These are phyloP conservation scores for Dione juno DNA, from an alignment of 2,888 invertebrate species.

Conservation along the genomic window DNA sequence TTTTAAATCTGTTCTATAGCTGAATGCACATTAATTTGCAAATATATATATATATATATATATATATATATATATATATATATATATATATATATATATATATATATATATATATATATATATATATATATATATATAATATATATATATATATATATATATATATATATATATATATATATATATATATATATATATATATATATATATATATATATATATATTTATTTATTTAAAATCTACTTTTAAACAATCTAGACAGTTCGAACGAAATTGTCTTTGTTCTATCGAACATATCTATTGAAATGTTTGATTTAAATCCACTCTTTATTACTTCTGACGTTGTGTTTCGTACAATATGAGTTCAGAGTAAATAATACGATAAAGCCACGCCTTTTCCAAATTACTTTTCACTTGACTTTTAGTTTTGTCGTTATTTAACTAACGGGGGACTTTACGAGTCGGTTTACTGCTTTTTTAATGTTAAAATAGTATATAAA, in stretches of 20 bases:
- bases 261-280: background rate
- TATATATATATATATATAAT: too few relatives aligned
- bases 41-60: too few relatives aligned
- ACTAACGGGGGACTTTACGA: conserved; percentile 1
- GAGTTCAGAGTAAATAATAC: background rate
- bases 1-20: too few relatives aligned
- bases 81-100: too few relatives aligned
- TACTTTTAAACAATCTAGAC: conserved; percentile 3
- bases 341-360: background rate
- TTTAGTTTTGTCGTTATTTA: conserved; percentile 1
- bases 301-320: conserved; percentile 1
- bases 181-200: too few relatives aligned
- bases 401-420: background rate
- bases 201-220: too few relatives aligned
- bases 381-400: background rate
- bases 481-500: background rate
- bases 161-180: too few relatives aligned
- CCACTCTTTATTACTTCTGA: conserved; percentile 15
- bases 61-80: too few relatives aligned
- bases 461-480: background rate
- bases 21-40: too few relatives aligned
- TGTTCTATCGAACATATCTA: background rate
- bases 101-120: too few relatives aligned
- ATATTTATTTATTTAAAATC: background rate
- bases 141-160: too few relatives aligned